Percentiles rank a stretch among this genome's conserved stretches.
phyloP scores from a whole-genome alignment of 2,113 vertebrate genomes.

The Stigmatopora argus region DNA sequence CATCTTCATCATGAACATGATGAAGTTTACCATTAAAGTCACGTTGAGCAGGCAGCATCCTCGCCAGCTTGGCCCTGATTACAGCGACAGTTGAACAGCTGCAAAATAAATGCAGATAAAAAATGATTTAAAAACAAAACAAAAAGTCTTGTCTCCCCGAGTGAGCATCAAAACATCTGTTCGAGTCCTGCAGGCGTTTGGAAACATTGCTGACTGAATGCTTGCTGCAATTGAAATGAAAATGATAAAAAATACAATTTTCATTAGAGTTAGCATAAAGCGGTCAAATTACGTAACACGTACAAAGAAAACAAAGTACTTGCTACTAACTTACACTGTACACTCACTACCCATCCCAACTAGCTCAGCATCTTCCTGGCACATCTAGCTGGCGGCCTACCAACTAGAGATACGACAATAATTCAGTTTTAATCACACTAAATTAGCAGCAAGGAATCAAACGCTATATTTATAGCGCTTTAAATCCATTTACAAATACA shows the following conservation, averaged over 20 bases:
- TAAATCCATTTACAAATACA: no score
- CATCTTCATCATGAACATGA: not conserved
- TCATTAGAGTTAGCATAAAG: not conserved
- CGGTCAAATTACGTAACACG: not conserved
- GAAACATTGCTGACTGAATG: not conserved
- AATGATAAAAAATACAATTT: not conserved
- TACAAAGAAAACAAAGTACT: not conserved
- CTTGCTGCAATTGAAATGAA: not conserved
- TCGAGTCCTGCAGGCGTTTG: not conserved
- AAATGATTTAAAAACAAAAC: not conserved
- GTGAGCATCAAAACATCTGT: slow-evolving; percentile 4
- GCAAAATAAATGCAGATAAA: not conserved
- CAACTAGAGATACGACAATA: no score
- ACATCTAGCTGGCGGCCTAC: no score
- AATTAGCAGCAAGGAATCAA: no score
- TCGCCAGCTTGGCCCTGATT: not conserved
- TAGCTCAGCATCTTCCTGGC: no score
- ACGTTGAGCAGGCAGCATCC: not conserved
- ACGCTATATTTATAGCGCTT: no score
- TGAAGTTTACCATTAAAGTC: not conserved
- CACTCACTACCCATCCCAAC: not conserved
- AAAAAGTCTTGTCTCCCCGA: not conserved
- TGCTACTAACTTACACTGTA: not conserved
- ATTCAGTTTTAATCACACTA: no score
- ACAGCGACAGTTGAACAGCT: not conserved